These are phyloP conservation scores for Rapana venosa DNA, from an alignment of 2,888 invertebrate species.

Conservation along the genomic window DNA sequence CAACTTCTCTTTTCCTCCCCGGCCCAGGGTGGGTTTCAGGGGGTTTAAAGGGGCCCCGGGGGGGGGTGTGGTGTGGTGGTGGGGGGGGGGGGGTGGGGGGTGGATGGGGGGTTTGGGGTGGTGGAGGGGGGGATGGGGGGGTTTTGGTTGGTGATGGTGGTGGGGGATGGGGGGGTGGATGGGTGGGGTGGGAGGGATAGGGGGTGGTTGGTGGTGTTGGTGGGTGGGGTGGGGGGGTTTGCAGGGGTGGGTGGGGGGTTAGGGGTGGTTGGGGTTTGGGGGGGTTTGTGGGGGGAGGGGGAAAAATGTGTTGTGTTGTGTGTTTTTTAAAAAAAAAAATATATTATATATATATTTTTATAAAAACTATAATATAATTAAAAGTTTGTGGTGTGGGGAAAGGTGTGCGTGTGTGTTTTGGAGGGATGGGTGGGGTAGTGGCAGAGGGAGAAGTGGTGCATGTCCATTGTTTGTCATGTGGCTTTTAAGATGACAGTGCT, in stretches of 20 bases:
- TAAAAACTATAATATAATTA: too few species aligned
- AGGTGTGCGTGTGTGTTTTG: background rate
- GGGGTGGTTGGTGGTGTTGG: background rate
- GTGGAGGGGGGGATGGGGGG: background rate
- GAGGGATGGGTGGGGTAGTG: too few species aligned
- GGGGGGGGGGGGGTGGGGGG: background rate
- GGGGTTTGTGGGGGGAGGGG: background rate
- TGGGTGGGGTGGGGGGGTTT: background rate
- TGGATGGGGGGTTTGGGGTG: background rate
- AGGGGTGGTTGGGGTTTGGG: background rate
- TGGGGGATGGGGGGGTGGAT: background rate
- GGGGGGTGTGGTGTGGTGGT: background rate
- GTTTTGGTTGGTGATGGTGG: too few species aligned
- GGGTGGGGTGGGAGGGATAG: background rate
- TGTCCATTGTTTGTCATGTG: background rate
- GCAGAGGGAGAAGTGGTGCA: too few species aligned
- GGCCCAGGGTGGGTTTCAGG: background rate
- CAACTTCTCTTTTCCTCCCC: slow-evolving; percentile 1
- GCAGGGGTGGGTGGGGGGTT: background rate
- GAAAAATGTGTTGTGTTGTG: background rate
- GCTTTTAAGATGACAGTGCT: background rate
- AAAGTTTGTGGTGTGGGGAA: background rate
- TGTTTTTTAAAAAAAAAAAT: too few species aligned
- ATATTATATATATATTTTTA: too few species aligned
- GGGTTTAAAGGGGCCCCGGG: background rate